Evolutionary conservation across 2,797 vertebrate species (phyloP).

Genomic region (Schizopygopsis pylzovi): DNA sequence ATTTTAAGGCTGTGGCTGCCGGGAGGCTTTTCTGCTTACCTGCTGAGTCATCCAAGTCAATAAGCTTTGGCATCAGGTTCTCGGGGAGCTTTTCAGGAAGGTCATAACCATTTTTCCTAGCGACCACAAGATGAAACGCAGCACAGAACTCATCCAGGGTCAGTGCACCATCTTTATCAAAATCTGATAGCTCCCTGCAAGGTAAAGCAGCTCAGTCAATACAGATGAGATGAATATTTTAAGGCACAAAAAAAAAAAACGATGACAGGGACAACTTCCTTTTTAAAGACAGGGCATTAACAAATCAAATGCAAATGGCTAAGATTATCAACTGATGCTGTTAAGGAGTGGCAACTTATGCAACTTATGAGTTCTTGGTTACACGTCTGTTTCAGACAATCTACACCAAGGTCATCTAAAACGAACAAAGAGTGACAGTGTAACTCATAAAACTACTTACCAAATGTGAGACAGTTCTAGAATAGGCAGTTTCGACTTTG

Average conservation of each 20-base stretch:
- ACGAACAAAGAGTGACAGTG: conserved; percentile 17
- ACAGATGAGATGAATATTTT: conserved; percentile 16
- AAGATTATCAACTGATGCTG: neutral
- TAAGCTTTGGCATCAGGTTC: conserved; percentile 99
- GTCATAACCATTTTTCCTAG: conserved; percentile 98
- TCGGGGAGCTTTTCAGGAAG: conserved; percentile 98
- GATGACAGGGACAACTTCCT: neutral
- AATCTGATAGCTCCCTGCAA: conserved; percentile 97
- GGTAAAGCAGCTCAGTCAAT: conserved; percentile 50
- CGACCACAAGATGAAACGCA: conserved; percentile 97
- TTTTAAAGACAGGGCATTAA: neutral
- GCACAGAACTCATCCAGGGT: conserved; percentile 99
- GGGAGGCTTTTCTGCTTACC: conserved; percentile 73
- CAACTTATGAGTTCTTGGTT: neutral
- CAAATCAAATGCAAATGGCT: conserved; percentile 33
- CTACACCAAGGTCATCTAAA: conserved; percentile 35
- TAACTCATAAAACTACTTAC: conserved; percentile 79
- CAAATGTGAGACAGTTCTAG: conserved; percentile 99
- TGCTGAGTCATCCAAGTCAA: conserved; percentile 96
- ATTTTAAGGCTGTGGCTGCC: neutral
- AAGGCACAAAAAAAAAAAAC: neutral
- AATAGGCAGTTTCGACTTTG: conserved; percentile 99
- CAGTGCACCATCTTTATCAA: conserved; percentile 98
- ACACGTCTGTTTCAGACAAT: conserved; percentile 27
- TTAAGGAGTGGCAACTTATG: neutral